phyloP scores from a whole-genome alignment of 1,140 invertebrate genomes.

The Saccostrea glomerata region DNA sequence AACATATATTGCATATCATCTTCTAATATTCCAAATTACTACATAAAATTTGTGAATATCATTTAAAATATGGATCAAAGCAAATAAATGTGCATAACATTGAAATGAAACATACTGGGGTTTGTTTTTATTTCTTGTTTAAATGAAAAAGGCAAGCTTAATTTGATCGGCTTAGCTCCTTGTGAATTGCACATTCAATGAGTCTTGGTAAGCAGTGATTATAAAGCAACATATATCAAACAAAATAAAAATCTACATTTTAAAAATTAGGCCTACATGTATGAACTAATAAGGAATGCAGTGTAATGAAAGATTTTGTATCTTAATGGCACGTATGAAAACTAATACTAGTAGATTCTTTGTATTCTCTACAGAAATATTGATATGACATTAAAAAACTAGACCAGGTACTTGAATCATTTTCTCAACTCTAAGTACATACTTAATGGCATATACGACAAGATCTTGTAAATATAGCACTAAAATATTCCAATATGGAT shows the following conservation, averaged over 20 bases:
- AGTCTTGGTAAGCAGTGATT: neutral
- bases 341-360: neutral
- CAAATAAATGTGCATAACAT: neutral
- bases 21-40: neutral
- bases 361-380: neutral
- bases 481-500: constrained; percentile 13
- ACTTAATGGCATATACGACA: neutral
- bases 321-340: neutral
- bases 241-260: neutral
- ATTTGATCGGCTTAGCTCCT: constrained; percentile 2
- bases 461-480: neutral
- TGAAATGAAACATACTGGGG: neutral
- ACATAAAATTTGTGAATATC: neutral
- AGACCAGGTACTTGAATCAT: neutral
- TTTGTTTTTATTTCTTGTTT: neutral
- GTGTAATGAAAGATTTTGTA: neutral
- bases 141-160: constrained; percentile 3
- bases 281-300: neutral
- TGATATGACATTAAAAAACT: neutral
- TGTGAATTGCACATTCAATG: constrained; percentile 31
- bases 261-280: neutral
- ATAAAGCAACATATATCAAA: neutral
- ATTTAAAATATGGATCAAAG: neutral
- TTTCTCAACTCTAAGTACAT: constrained; percentile 2
- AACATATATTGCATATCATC: constrained; percentile 8